Percentiles rank a stretch among this genome's conserved stretches.
Conservation (phyloP, 2,113 vertebrate species). For the Neofelis nebulosa region DNA sequence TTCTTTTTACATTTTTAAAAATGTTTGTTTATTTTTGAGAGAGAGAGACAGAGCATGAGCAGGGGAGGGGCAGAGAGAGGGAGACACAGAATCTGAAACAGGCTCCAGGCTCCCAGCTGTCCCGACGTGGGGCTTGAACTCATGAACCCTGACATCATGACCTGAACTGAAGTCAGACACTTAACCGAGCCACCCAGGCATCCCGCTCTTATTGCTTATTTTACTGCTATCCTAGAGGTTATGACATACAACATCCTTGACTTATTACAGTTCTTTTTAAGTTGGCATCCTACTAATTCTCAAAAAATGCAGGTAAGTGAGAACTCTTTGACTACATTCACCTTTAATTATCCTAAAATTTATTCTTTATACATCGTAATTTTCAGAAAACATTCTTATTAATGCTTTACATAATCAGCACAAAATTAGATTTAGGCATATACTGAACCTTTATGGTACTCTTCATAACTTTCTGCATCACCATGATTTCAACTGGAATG, state of each 20-base stretch:
- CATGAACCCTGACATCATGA: no score
- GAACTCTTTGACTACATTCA: background rate
- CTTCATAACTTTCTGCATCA: background rate
- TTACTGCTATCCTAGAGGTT: background rate
- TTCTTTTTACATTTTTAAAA: background rate
- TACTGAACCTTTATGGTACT: background rate
- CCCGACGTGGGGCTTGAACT: no score
- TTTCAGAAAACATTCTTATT: background rate
- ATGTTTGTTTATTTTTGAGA: no score
- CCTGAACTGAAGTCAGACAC: no score
- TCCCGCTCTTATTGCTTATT: background rate
- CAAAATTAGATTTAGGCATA: background rate
- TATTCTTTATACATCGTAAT: background rate
- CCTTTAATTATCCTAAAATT: background rate
- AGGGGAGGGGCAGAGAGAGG: no score
- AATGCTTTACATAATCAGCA: background rate
- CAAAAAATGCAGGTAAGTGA: background rate
- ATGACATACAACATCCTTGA: background rate
- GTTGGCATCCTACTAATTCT: background rate
- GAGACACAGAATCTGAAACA: no score
- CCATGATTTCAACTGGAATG: background rate
- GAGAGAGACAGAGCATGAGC: no score
- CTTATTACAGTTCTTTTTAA: background rate
- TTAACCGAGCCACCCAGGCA: no score
- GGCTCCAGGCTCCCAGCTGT: no score